Conservation (phyloP, 1,140 invertebrate genomes). For the Phocides pigmalion region DNA sequence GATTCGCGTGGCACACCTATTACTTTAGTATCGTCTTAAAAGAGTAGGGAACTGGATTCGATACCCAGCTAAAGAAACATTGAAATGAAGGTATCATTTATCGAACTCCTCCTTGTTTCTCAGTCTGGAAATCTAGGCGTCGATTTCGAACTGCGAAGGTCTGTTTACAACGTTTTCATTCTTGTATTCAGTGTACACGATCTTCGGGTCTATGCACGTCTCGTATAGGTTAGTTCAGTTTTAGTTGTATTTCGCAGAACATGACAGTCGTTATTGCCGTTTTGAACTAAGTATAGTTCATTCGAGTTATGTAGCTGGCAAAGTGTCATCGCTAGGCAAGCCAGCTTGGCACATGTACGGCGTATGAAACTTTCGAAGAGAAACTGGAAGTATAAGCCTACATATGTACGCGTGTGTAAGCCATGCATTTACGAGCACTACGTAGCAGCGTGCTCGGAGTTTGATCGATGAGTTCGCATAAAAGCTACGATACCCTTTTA, state of each 20-base stretch:
- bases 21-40: no score
- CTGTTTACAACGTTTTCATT: no score
- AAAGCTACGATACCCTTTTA: constrained; percentile 53
- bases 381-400: constrained; percentile 32
- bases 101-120: no score
- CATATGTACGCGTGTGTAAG: constrained; percentile 19
- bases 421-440: constrained; percentile 11
- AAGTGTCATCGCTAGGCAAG: constrained; percentile 40
- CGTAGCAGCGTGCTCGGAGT: constrained; percentile 38
- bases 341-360: constrained; percentile 49
- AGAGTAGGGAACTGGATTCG: no score
- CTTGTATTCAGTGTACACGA: no score
- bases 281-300: constrained; percentile 33
- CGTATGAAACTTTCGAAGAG: constrained; percentile 47
- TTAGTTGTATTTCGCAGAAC: background rate
- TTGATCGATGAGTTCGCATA: constrained; percentile 66
- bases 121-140: no score
- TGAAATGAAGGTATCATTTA: no score
- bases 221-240: background rate
- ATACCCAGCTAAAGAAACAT: no score
- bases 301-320: constrained; percentile 38
- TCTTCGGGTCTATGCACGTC: no score
- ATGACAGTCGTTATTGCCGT: constrained; percentile 30
- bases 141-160: no score
- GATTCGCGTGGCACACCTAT: no score